phyloP scores from a whole-genome alignment of 2,888 invertebrate genomes.

The Pammene aurita region DNA sequence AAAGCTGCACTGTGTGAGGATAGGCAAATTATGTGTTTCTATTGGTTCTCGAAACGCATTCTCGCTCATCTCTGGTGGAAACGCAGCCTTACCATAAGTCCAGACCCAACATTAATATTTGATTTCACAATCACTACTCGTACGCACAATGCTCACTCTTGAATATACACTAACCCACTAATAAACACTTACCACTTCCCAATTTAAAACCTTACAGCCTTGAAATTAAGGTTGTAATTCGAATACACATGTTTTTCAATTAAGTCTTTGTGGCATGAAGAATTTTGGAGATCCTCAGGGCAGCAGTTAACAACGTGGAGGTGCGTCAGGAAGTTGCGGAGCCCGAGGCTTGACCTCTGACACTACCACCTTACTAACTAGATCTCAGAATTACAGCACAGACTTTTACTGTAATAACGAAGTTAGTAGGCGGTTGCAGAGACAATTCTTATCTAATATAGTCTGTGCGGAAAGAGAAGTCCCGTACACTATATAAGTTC shows the following conservation, averaged over 20 bases:
- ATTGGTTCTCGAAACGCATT: too few species aligned
- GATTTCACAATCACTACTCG: conserved; percentile 4
- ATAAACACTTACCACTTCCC: neutral
- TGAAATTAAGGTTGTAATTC: neutral
- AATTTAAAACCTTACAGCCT: neutral
- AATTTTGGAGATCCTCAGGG: neutral
- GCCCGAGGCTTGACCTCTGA: conserved; percentile 33
- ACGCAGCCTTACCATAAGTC: neutral
- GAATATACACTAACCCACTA: neutral
- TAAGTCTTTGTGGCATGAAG: neutral
- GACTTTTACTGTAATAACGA: too few species aligned
- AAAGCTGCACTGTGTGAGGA: too few species aligned
- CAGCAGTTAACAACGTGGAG: conserved; percentile 9
- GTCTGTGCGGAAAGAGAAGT: too few species aligned
- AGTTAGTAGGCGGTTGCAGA: too few species aligned
- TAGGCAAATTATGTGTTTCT: too few species aligned
- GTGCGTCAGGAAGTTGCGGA: conserved; percentile 30
- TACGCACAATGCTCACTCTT: neutral
- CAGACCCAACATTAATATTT: conserved; percentile 7
- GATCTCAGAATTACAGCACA: neutral
- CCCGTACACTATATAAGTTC: too few species aligned
- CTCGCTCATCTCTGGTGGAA: too few species aligned
- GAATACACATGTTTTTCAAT: neutral
- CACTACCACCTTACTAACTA: conserved; percentile 21
- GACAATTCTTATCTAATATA: too few species aligned